A percentile compares a stretch with the other conserved stretches of the same genome.
phyloP scores from a whole-genome alignment of 2,888 invertebrate species.

The Stenichneumon culpator region DNA sequence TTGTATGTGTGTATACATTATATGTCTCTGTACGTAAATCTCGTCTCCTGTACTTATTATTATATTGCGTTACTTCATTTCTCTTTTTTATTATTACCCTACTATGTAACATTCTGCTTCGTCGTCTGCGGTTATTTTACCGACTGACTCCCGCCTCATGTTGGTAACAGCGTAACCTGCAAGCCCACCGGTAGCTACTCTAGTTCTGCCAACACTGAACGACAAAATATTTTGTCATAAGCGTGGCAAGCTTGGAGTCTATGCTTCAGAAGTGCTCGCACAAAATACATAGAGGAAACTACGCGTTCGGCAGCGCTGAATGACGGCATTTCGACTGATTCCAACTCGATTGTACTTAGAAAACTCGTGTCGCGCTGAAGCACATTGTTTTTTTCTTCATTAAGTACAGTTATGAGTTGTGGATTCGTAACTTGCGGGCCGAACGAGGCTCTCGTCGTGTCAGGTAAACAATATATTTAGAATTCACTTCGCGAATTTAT shows the following conservation, averaged over 20 bases:
- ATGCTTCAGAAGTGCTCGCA: not conserved
- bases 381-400: not conserved
- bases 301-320: not conserved
- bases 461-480: constrained; percentile 88
- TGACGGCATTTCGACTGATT: constrained; percentile 3
- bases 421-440: constrained; percentile 98
- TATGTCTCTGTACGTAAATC: constrained; percentile 62
- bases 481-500: not conserved
- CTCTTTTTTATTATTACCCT: not conserved
- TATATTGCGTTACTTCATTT: constrained; percentile 26
- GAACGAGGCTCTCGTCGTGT: constrained; percentile 97
- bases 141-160: not conserved
- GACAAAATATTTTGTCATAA: not conserved
- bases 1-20: constrained; percentile 67
- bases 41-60: constrained; percentile 44
- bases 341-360: constrained; percentile 4
- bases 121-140: not conserved
- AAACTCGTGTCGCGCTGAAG: constrained; percentile 25
- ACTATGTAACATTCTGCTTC: not conserved
- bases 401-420: constrained; percentile 88
- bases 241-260: not conserved
- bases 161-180: not conserved
- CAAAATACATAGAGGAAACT: constrained; percentile 1
- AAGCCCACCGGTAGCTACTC: not conserved
- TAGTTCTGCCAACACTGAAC: not conserved